These are phyloP conservation scores for Xestia ashworthii DNA, from an alignment of 2,888 invertebrate species.

Conservation along the genomic window DNA sequence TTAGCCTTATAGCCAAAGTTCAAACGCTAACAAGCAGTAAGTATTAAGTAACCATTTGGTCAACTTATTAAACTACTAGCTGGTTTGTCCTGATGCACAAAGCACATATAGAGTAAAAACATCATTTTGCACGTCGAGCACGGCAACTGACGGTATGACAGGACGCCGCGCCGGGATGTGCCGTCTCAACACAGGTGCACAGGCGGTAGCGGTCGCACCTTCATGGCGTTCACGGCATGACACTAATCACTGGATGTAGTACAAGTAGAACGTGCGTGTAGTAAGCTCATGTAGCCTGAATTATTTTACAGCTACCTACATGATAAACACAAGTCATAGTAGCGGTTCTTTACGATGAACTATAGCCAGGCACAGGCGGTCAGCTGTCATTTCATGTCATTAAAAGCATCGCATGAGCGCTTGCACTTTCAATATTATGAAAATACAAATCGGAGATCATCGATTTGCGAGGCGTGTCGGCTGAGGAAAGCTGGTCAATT, in stretches of 20 bases:
- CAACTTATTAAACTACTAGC: not conserved
- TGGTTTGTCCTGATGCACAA: not conserved
- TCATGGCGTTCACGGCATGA: no score
- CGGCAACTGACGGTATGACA: no score
- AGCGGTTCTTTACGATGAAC: no score
- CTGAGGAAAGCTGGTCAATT: conserved; percentile 5
- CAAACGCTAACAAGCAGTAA: not conserved
- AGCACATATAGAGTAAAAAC: no score
- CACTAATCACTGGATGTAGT: no score
- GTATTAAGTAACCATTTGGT: not conserved
- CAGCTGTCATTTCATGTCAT: not conserved
- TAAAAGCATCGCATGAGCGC: not conserved
- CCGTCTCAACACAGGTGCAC: no score
- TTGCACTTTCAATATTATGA: no score
- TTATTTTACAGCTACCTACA: not conserved
- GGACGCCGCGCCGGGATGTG: no score
- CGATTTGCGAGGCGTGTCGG: not conserved
- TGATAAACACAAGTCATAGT: not conserved
- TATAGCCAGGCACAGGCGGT: not conserved
- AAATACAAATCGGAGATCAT: not conserved
- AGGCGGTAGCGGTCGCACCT: no score
- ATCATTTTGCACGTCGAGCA: not conserved
- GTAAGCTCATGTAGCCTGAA: not conserved
- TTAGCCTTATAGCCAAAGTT: not conserved
- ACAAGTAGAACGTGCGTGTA: no score